These are phyloP conservation scores for Heloderma charlesbogerti DNA, from an alignment of 2,113 vertebrate genomes.

Conservation along the genomic window DNA sequence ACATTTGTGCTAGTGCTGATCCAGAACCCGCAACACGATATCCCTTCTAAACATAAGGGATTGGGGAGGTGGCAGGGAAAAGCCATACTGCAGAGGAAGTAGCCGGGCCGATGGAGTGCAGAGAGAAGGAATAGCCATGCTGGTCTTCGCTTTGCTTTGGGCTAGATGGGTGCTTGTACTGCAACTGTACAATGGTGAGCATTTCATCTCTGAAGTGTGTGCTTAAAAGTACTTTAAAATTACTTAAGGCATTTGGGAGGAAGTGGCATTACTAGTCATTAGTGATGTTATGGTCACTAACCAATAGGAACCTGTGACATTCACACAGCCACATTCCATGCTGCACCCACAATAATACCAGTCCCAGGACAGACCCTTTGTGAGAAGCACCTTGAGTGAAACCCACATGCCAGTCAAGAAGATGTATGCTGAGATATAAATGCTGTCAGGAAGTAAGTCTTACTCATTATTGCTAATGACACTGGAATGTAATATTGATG, in stretches of 20 bases:
- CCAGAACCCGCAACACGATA: not conserved
- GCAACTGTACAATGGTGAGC: not conserved
- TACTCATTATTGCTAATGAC: not conserved
- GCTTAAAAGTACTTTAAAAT: constrained; percentile 2
- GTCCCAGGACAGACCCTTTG: not conserved
- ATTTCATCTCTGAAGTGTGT: not conserved
- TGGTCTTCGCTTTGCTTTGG: not conserved
- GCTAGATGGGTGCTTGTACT: not conserved
- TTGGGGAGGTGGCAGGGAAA: not conserved
- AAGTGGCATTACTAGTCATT: not conserved
- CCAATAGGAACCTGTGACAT: not conserved
- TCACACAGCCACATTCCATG: not conserved
- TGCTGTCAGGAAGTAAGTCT: not conserved
- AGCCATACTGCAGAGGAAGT: not conserved
- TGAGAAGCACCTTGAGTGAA: not conserved
- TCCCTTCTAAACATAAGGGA: not conserved
- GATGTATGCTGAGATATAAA: not conserved
- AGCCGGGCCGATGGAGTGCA: not conserved
- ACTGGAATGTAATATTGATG: constrained; percentile 15
- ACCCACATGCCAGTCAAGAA: not conserved
- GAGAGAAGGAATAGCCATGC: not conserved
- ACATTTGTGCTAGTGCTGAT: not conserved
- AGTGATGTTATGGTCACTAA: not conserved
- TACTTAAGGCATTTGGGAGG: not conserved
- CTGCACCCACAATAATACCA: not conserved